Evolutionary conservation across 2,797 vertebrate genomes (phyloP), one percentile per base, ranked within the genome.

Genomic region (Gallinago solitaria): DNA sequence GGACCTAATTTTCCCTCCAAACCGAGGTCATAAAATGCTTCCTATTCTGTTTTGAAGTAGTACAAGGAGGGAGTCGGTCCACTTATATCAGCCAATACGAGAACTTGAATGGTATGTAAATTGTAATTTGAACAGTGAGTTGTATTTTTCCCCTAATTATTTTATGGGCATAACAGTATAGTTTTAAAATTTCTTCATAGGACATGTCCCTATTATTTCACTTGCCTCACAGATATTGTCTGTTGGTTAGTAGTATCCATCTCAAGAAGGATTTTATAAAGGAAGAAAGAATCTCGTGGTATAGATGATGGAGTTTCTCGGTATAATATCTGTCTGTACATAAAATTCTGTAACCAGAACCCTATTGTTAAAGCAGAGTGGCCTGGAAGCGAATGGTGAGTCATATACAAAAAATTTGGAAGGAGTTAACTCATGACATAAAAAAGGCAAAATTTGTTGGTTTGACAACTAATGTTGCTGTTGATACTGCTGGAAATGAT

Each of bases 401-500:
- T 74, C 25, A 90, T 45, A 39, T 78, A 39, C 11, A 37, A n/a
- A 33, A 53, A 12, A 5, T 45, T 77, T 56, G 65, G 56, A 17
- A 60, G 12, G 25, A 60, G n/a, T 50, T 78, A 73, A 68, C 16
- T 45, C 20, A 30, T n/a, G 9, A 19, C 6, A 28, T 21, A 16
- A 30, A 73, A 68, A 68, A 23, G 60, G 24, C 32, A 81, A 77
- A 68, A 43, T n/a, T 21, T 53, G 18, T 11, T 77, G 18, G 20
- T 21, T 93, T 59, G 28, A 35, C 32, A 41, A 59, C 23, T 45
- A 83, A 60, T 41, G 32, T 73, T 86, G n/a, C 47, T 53, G 53
- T 70, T 96, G 61, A 87, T 39, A 79, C 28, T 77, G 57, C 23
- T 81, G 32, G 51, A 74, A 76, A 77, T 67, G 4, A 85, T 90